Percentiles rank a stretch among this genome's conserved stretches.
These are phyloP conservation scores for Siniperca obscura DNA, from an alignment of 2,797 vertebrate species.

Conservation along the genomic window DNA sequence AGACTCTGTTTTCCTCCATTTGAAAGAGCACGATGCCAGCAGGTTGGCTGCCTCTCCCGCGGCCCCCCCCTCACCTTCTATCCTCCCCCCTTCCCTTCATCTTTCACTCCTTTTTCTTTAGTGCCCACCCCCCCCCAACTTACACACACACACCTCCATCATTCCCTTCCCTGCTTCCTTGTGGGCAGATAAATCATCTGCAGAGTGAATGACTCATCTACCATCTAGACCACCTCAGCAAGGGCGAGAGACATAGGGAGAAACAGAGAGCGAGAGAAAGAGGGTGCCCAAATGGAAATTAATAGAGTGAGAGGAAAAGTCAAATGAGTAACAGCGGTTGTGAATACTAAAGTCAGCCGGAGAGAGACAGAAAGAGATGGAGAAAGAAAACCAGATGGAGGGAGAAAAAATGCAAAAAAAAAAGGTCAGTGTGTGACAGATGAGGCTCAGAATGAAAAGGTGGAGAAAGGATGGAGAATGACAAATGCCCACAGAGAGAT, in stretches of 20 bases:
- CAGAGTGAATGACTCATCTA: slow-evolving; percentile 69
- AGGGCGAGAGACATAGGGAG: slow-evolving; percentile 41
- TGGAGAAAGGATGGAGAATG: slow-evolving; percentile 10
- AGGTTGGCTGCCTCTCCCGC: slow-evolving; percentile 47
- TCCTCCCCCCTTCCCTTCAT: slow-evolving; percentile 47
- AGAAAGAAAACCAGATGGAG: neutral
- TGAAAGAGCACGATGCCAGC: slow-evolving; percentile 53
- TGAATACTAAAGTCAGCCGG: slow-evolving; percentile 58
- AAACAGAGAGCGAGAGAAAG: slow-evolving; percentile 30
- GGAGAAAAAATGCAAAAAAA: neutral
- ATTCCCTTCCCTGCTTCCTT: slow-evolving; percentile 53
- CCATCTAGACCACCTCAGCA: slow-evolving; percentile 65
- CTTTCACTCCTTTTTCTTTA: slow-evolving; percentile 46
- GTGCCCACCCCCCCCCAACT: slow-evolving; percentile 9
- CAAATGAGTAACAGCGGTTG: slow-evolving; percentile 55
- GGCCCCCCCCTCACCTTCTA: slow-evolving; percentile 19
- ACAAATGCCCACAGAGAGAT: slow-evolving; percentile 25
- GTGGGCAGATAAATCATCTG: slow-evolving; percentile 74
- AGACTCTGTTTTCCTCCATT: slow-evolving; percentile 45
- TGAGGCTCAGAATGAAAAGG: slow-evolving; percentile 14
- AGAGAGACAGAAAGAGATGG: slow-evolving; percentile 21
- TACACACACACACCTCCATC: slow-evolving; percentile 46
- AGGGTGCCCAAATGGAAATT: slow-evolving; percentile 53
- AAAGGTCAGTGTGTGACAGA: slow-evolving; percentile 24
- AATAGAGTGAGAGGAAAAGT: slow-evolving; percentile 65